These are phyloP conservation scores for Plebejus melissa DNA, from an alignment of 2,888 invertebrate species.

Conservation along the genomic window DNA sequence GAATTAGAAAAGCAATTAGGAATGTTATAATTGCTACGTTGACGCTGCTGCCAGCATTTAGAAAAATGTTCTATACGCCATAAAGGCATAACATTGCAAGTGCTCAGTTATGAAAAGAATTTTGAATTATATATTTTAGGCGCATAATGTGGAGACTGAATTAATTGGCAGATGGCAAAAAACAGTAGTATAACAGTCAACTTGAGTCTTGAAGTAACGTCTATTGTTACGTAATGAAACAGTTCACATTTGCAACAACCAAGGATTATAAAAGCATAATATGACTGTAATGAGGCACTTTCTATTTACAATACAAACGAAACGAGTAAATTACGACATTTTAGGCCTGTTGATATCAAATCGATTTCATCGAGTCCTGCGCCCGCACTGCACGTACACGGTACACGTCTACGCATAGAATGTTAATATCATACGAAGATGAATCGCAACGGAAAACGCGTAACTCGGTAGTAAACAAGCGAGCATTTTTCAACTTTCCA, in stretches of 20 bases:
- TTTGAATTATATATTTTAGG: neutral
- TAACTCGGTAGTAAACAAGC: neutral
- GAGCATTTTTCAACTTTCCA: neutral
- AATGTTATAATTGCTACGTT: neutral
- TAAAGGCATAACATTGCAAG: neutral
- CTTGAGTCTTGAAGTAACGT: neutral
- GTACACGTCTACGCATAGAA: constrained; percentile 65
- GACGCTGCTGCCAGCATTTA: neutral
- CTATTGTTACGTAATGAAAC: neutral
- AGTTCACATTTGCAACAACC: constrained; percentile 11
- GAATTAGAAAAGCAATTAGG: constrained; percentile 19
- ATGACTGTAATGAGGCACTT: constrained; percentile 38
- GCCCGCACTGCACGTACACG: constrained; percentile 69
- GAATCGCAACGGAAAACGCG: constrained; percentile 46
- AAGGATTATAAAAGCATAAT: neutral
- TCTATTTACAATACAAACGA: constrained; percentile 36
- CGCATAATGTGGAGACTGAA: neutral
- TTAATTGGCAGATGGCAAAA: neutral
- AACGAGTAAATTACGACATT: constrained; percentile 43
- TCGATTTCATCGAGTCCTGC: constrained; percentile 41
- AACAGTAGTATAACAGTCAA: neutral
- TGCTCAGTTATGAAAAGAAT: neutral
- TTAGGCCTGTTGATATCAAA: constrained; percentile 42
- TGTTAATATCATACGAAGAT: constrained; percentile 57
- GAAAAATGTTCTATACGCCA: neutral